phyloP scores from a whole-genome alignment of 2,888 invertebrate genomes.

The Drosophila stalkeri region DNA sequence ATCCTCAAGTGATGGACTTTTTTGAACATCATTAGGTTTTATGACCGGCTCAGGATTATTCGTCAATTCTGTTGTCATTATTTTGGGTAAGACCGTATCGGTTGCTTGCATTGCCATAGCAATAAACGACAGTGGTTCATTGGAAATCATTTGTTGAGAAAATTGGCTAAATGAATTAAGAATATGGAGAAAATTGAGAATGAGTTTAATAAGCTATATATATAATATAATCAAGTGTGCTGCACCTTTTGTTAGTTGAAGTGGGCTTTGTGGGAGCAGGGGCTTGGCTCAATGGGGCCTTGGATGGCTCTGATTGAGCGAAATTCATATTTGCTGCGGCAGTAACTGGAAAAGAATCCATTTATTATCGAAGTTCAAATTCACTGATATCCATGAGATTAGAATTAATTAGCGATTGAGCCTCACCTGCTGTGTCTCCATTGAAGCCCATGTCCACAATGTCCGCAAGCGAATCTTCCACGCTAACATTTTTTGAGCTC shows the following conservation, averaged over 20 bases:
- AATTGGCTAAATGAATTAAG: not conserved
- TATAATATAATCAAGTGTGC: not conserved
- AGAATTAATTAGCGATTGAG: not conserved
- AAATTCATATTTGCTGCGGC: not conserved
- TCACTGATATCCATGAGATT: not conserved
- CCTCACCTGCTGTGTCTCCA: not conserved
- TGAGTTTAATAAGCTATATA: not conserved
- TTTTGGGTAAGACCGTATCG: not conserved
- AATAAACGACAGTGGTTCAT: constrained; percentile 16
- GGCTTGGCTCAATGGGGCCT: not conserved
- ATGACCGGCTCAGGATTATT: not conserved
- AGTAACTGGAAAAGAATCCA: not conserved
- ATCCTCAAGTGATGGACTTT: not conserved
- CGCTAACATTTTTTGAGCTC: too few relatives aligned
- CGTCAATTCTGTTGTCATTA: not conserved
- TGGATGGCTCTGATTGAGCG: not conserved
- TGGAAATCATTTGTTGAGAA: not conserved
- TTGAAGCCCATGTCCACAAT: not conserved
- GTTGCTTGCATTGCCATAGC: constrained; percentile 11
- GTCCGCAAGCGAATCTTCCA: too few relatives aligned
- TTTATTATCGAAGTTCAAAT: not conserved
- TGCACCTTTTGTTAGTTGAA: not conserved
- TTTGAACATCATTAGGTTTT: not conserved
- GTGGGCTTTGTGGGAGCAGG: too few relatives aligned
- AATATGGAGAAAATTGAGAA: not conserved